Evolutionary conservation across 2,888 invertebrate genomes (phyloP), one percentile per base, ranked within the genome.

Genomic region (Blomia tropicalis): DNA sequence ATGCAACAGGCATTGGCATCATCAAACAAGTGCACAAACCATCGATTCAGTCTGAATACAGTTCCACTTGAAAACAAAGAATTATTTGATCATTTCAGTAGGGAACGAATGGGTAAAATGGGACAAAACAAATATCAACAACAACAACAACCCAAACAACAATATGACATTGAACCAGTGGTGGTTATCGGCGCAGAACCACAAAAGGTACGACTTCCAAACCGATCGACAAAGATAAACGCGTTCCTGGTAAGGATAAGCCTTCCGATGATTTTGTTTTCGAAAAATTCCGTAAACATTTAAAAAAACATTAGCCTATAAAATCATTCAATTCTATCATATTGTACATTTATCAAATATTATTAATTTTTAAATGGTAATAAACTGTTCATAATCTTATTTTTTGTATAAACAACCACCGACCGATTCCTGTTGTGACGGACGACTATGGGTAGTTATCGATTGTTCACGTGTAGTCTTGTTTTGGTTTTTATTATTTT

Each of bases 201-300:
- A 4, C 61, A 58, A 62, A 43, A 65, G 27, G 36, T 54, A 30
- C 43, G 29, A 19, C 25, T 54, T 23, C 51, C 25, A 65, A 41
- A 29, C 29, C 5, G 14, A 31, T 41, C 19, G 47, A 62, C 22
- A 43, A 54, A 41, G 43, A 64, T 23, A 43, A 56, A 2, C 66
- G 67, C 60, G 51, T 60, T 74, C 81, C 83, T 2, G 82, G 82
- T 70, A 85, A 84, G 43, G 91, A 92, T 72, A 84, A 90, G 70
- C 93, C 93, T 0, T 92, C 93, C 0, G 95, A 95, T 74, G 93
- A 95, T 77, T 93, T 89, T 73, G 90, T 93, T 75, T 93, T 89
- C 76, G 93, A 93, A 74, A 85, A 86, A 72, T 95, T 95, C 73
- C 90, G 90, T 71, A 93, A 92, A 75, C 92, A 93, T 73, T 92